A percentile compares a stretch with the other conserved stretches of the same genome.
Evolutionary conservation across 2,797 vertebrate genomes (phyloP).

Genomic region (Peromyscus aztecus): DNA sequence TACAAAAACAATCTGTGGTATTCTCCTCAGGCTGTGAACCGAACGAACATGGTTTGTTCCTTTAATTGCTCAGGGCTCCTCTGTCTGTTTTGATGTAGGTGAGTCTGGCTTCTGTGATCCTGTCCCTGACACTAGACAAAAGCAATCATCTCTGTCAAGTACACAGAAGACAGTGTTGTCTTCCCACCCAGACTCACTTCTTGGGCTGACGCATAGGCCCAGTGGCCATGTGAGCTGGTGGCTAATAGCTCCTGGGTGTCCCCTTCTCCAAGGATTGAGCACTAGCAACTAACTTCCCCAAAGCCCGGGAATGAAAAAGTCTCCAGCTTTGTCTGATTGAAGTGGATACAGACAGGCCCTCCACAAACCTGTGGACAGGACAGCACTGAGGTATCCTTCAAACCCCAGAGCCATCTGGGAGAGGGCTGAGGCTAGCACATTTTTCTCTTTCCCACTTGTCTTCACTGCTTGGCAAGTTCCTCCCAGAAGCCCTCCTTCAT

Average conservation of each 20-base stretch:
- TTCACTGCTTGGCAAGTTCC: background rate
- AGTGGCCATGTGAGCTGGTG: background rate
- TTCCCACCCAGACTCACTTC: background rate
- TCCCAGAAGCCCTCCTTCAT: background rate
- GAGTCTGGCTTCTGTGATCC: background rate
- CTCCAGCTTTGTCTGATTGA: background rate
- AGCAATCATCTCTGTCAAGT: background rate
- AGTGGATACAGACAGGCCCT: background rate
- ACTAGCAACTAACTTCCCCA: background rate
- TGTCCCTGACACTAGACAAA: background rate
- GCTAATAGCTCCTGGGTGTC: background rate
- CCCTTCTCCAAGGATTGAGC: background rate
- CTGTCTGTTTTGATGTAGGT: background rate
- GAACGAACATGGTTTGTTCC: background rate
- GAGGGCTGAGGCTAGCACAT: background rate
- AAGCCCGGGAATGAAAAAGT: background rate
- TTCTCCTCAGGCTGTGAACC: background rate
- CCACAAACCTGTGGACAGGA: background rate
- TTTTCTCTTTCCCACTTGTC: background rate
- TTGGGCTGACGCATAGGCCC: background rate
- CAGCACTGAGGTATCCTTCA: background rate
- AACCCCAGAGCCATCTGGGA: background rate
- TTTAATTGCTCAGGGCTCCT: too few relatives aligned
- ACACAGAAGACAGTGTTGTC: background rate
- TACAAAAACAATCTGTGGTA: background rate